Evolutionary conservation across 2,888 invertebrate species (phyloP).

Genomic region (Notodonta ziczac): DNA sequence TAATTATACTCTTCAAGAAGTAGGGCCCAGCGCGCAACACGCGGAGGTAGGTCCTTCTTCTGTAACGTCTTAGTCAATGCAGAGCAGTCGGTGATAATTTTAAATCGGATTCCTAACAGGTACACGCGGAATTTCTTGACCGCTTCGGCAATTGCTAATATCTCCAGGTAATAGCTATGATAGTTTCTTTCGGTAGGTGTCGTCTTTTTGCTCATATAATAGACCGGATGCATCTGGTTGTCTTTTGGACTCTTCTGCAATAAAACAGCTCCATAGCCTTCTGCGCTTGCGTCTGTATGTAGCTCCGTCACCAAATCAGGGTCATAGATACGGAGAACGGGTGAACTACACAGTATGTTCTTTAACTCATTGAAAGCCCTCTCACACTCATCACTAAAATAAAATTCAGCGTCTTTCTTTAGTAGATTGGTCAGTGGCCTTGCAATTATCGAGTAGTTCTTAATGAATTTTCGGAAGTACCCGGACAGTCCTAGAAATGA

Average conservation of each 20-base stretch:
- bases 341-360: conserved; percentile 15
- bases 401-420: conserved; percentile 2
- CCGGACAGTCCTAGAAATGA: too few species aligned
- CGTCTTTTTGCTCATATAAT: conserved; percentile 20
- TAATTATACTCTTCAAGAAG: conserved; percentile 30
- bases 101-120: conserved; percentile 29
- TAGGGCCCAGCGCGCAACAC: conserved; percentile 34
- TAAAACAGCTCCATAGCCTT: conserved; percentile 7
- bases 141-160: conserved; percentile 27
- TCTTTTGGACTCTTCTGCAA: conserved; percentile 6
- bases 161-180: conserved; percentile 31
- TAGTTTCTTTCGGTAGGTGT: conserved; percentile 19
- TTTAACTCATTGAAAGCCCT: conserved; percentile 27
- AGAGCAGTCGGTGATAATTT: conserved; percentile 10
- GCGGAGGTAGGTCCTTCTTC: conserved; percentile 32
- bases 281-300: conserved; percentile 26
- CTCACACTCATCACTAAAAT: conserved; percentile 20
- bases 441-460: too few species aligned
- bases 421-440: too few species aligned
- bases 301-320: conserved; percentile 27
- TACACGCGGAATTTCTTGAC: conserved; percentile 32
- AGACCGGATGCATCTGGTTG: conserved; percentile 8
- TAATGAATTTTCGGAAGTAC: too few species aligned
- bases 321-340: conserved; percentile 18
- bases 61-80: conserved; percentile 22